Evolutionary conservation across 2,888 invertebrate genomes (phyloP).

Genomic region (Heliconius ethilla): DNA sequence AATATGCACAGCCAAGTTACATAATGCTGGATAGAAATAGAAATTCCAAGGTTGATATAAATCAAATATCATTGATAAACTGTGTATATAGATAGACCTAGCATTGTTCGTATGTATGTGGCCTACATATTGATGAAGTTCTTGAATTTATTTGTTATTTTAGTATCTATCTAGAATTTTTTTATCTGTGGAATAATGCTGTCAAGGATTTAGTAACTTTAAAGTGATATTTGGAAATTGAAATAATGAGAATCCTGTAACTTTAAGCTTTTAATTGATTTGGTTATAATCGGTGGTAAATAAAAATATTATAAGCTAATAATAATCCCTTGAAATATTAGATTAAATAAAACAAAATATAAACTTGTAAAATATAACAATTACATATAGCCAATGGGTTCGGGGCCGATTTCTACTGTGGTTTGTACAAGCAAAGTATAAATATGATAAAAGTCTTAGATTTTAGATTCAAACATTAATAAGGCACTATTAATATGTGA

Average conservation of each 20-base stretch:
- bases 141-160: neutral
- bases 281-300: neutral
- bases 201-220: too few relatives aligned
- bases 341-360: too few relatives aligned
- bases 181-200: too few relatives aligned
- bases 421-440: neutral
- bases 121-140: slow-evolving; percentile 16
- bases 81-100: slow-evolving; percentile 16
- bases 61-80: slow-evolving; percentile 23
- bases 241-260: too few relatives aligned
- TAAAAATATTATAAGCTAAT: neutral
- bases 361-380: too few relatives aligned
- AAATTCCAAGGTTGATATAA: slow-evolving; percentile 22
- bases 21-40: slow-evolving; percentile 42
- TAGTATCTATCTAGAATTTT: neutral
- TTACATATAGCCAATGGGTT: too few relatives aligned
- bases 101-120: slow-evolving; percentile 21
- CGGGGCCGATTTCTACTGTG: neutral
- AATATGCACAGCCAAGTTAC: neutral
- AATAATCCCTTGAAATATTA: neutral
- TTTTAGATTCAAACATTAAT: too few relatives aligned
- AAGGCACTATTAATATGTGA: too few relatives aligned
- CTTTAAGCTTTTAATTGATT: neutral
- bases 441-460: too few relatives aligned
- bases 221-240: too few relatives aligned